Evolutionary conservation across 1,140 invertebrate genomes (phyloP), one percentile per base, ranked within the genome.

Genomic region (Drosophila pruinosa): DNA sequence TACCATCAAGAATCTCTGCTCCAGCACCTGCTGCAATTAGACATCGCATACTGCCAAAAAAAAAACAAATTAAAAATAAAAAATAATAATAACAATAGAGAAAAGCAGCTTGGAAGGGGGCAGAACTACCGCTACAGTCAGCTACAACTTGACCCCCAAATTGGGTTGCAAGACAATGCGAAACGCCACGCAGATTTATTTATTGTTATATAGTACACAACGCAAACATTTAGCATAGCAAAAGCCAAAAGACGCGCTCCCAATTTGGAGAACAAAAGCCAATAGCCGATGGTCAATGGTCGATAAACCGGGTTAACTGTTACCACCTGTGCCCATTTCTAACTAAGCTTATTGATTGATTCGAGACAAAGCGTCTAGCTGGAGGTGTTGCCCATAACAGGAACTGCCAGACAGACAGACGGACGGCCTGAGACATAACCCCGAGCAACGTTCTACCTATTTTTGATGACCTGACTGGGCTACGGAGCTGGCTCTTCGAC

Each of bases 1-100:
- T 73, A 63, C 59, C 65, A 82, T 82, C 59, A 59, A 50, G 38
- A 59, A 80, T 62, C 69, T 48, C 26, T 15, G 14, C 17, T 17
- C 26, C n/a, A 53, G 59, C 70, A 78, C 72, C 81, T 74, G 76
- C 59, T 58, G 81, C 80, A 86, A 86, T 76, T 80, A 85, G 58
- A 45, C 19, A 45, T 39, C 50, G 43, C 48, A 34, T 41, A 43
- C 7, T 45, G 58, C 58, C 63, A 70, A 83, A 83, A 78, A 77
- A 61, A 58, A 57, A 45, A 15, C 2, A 26, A 8, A 53, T 22
- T 17, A 54, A 28, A 43, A 43, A 43, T 17, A 8, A 24, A 39
- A 39, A 17, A 10, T 19, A 14, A 41, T 7, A 39, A 19, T 1
- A 41, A 50, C 10, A n/a, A 58, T 19, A 24, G 22, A 21, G 7